Conservation (phyloP, 64 coral and sea anemone genomes). For the Stylophora pistillata region DNA sequence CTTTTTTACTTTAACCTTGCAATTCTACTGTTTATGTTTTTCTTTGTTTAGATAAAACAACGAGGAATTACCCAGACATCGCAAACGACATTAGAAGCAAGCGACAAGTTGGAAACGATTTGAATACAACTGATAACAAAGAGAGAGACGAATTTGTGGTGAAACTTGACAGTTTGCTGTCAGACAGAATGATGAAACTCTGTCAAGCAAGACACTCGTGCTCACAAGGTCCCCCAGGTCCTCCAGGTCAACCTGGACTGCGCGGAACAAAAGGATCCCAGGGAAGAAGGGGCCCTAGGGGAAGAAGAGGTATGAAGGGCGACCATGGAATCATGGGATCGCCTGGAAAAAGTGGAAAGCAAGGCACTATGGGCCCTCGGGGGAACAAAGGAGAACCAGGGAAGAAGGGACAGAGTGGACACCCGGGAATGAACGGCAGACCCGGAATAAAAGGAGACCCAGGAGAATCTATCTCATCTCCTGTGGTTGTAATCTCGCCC, state of each 20-base stretch:
- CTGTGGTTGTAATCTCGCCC: neutral
- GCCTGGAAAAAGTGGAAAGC: conserved; percentile 20
- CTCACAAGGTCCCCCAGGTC: neutral
- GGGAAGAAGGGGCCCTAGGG: neutral
- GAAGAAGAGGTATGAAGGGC: conserved; percentile 14
- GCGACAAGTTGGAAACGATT: no score
- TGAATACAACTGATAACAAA: no score
- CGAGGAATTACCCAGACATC: no score
- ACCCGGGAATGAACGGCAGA: neutral
- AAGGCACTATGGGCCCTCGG: neutral
- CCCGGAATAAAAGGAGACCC: conserved; percentile 14
- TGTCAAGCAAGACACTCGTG: neutral
- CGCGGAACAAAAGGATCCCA: conserved; percentile 1
- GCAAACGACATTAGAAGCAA: no score
- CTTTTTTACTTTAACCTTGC: no score
- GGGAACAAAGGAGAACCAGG: neutral
- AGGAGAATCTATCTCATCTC: conserved; percentile 16
- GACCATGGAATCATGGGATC: conserved; percentile 17
- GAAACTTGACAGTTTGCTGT: no score
- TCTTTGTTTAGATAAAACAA: no score
- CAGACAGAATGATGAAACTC: no score
- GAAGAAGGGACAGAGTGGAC: neutral
- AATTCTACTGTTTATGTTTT: no score
- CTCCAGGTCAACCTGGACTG: neutral
- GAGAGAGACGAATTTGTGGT: no score